These are phyloP conservation scores for Parazoanthus swiftii DNA, from an alignment of 92 coral and sea anemone genomes.

Conservation along the genomic window DNA sequence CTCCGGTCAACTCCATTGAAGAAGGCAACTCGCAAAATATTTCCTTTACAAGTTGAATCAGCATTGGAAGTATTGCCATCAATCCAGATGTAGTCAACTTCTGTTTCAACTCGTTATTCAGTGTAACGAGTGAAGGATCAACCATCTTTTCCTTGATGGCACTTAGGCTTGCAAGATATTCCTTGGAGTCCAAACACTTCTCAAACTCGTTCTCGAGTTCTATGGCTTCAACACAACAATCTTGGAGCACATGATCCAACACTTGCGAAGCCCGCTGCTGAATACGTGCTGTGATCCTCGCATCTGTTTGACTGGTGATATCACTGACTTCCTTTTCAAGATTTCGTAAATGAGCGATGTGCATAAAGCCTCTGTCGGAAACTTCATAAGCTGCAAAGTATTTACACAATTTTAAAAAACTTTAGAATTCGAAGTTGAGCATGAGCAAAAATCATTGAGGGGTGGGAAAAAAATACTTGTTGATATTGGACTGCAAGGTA, in stretches of 20 bases:
- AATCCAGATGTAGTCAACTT: neutral
- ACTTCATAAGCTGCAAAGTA: neutral
- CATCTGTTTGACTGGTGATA: neutral
- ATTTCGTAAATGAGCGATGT: neutral
- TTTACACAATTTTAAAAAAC: too few relatives aligned
- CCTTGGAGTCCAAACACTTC: neutral
- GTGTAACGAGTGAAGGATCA: neutral
- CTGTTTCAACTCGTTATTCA: neutral
- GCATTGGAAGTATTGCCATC: neutral
- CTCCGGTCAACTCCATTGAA: neutral
- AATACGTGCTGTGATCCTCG: neutral
- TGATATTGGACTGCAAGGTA: too few relatives aligned
- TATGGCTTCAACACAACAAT: conserved; percentile 2
- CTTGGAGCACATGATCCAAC: conserved; percentile 15
- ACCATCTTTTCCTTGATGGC: neutral
- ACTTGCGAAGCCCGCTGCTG: neutral
- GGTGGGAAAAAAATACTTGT: too few relatives aligned
- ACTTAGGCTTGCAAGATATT: neutral
- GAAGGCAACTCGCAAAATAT: neutral
- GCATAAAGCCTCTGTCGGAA: conserved; percentile 3
- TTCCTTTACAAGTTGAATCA: conserved; percentile 16
- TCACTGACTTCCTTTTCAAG: neutral
- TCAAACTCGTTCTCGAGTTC: neutral
- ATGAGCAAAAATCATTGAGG: too few relatives aligned
- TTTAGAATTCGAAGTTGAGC: too few relatives aligned